These are phyloP conservation scores for Dasypogon diadema DNA, from an alignment of 2,888 invertebrate genomes.

Conservation along the genomic window DNA sequence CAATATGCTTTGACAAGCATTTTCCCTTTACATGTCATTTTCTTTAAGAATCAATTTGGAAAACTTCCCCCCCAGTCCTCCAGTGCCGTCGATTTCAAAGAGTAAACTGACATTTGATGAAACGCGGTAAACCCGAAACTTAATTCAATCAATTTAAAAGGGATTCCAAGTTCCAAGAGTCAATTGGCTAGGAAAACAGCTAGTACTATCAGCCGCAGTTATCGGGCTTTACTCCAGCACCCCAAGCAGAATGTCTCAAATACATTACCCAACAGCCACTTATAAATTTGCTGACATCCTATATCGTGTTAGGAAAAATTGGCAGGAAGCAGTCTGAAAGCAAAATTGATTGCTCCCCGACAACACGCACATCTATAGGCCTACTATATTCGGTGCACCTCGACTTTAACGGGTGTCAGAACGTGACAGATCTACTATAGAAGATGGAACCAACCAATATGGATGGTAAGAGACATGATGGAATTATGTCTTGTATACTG, in stretches of 20 bases:
- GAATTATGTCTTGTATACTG: neutral
- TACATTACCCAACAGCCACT: neutral
- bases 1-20: neutral
- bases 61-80: neutral
- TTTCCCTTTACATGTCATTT: neutral
- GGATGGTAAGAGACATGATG: neutral
- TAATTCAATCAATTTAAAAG: neutral
- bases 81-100: neutral
- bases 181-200: neutral
- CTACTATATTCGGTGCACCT: neutral
- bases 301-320: neutral
- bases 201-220: neutral
- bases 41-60: conserved; percentile 3
- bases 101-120: neutral
- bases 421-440: neutral
- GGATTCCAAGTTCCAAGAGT: neutral
- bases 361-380: neutral
- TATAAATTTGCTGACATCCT: conserved; percentile 3
- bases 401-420: neutral
- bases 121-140: neutral
- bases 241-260: neutral
- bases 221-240: neutral
- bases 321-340: neutral
- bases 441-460: neutral
- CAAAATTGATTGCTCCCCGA: neutral